Evolutionary conservation across 2,113 vertebrate species (phyloP), one percentile per base, ranked within the genome.

Genomic region (Rhizomys pruinosus): DNA sequence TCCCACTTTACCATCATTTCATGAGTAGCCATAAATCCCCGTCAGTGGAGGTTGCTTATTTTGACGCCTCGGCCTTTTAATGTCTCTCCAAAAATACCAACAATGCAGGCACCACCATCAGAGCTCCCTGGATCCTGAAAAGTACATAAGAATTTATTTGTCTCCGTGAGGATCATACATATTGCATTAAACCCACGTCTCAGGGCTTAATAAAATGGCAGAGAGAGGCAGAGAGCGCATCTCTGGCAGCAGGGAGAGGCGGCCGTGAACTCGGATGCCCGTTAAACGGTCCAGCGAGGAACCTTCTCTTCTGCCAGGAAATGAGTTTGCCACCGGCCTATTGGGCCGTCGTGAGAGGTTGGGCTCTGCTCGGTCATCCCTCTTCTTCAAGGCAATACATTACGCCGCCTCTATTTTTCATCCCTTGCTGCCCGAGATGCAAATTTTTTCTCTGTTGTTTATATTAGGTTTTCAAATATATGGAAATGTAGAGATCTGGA

Each of bases 401-500:
- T 98, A 98, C 92, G 1, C 97, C 39, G 66, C 97, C 98, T 98
- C 98, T 94, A 98, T 98, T 98, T 98, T 98, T 99, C 98, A 98
- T 98, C 98, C 98, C 98, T 97, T 96, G 97, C 98, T 98, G 98
- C 98, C 98, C 97, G 73, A 98, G 96, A 98, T 98, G 98, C 98
- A 99, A 98, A 98, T 98, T 98, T 97, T 89, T 93, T 94, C 98
- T 98, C 98, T 98, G 98, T 98, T 98, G 98, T 98, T 98, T 98
- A 98, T 98, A 98, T 98, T 98, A 98, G 98, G 98, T 99, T 99
- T 99, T 98, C 98, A 98, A 98, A 98, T 98, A 98, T 98, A 98
- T 98, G 98, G 98, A 98, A 98, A 98, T 98, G 98, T 98, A 97
- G 97, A 98, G 98, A 98, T 98, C 98, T 97, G 97, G 98, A 98